Conservation (phyloP, 2,888 invertebrate genomes). For the Phragmatobia fuliginosa region DNA sequence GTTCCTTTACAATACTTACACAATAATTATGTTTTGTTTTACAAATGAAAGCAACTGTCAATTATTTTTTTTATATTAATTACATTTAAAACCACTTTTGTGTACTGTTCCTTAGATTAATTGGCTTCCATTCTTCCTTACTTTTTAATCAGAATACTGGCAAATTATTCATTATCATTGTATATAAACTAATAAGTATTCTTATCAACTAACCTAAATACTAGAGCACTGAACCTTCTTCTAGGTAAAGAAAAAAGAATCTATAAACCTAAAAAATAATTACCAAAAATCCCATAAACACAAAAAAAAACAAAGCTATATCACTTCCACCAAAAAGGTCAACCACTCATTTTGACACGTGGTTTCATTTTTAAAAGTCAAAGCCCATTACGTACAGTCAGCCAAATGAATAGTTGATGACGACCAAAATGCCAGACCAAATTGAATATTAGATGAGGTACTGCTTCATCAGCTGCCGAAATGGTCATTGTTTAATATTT, state of each 20-base stretch:
- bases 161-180: too few relatives aligned
- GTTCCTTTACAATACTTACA: too few relatives aligned
- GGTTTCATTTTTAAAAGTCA: slow-evolving; percentile 32
- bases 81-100: too few relatives aligned
- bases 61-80: too few relatives aligned
- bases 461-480: slow-evolving; percentile 47
- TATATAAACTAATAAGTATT: too few relatives aligned
- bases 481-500: slow-evolving; percentile 33
- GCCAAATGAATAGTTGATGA: slow-evolving; percentile 69
- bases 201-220: too few relatives aligned
- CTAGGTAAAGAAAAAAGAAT: neutral
- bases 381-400: slow-evolving; percentile 58
- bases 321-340: slow-evolving; percentile 37
- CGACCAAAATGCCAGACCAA: slow-evolving; percentile 77
- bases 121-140: too few relatives aligned
- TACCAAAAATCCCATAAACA: neutral
- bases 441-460: slow-evolving; percentile 78
- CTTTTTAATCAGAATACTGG: too few relatives aligned
- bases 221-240: too few relatives aligned
- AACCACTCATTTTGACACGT: slow-evolving; percentile 22
- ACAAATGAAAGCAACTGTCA: too few relatives aligned
- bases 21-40: too few relatives aligned
- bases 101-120: too few relatives aligned
- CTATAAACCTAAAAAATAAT: neutral
- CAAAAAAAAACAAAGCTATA: slow-evolving; percentile 25